Conservation (phyloP, 2,797 vertebrate genomes). For the Sebastes goodei region DNA sequence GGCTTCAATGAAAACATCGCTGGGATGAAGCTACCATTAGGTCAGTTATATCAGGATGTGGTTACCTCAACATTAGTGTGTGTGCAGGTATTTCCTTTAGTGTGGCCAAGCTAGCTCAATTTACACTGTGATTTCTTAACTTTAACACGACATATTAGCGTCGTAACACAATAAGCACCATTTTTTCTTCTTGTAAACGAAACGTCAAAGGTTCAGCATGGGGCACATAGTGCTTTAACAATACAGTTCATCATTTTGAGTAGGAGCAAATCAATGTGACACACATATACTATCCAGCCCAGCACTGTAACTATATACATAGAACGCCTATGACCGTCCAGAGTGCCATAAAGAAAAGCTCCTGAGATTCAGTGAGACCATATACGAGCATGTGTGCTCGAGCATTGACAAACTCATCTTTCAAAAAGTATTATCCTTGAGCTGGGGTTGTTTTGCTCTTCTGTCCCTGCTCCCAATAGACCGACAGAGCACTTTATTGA, state of each 20-base stretch:
- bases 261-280: background rate
- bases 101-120: background rate
- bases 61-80: background rate
- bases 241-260: constrained; percentile 3
- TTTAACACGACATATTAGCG: background rate
- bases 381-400: background rate
- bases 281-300: background rate
- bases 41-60: constrained; percentile 13
- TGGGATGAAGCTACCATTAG: constrained; percentile 8
- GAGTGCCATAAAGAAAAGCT: constrained; percentile 35
- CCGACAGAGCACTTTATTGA: background rate
- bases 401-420: background rate
- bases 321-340: constrained; percentile 19
- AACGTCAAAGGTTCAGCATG: background rate
- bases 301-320: background rate
- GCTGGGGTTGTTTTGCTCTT: background rate
- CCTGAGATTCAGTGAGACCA: background rate
- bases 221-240: background rate
- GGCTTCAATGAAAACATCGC: constrained; percentile 41
- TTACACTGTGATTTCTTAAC: background rate
- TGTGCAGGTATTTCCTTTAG: background rate
- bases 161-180: background rate
- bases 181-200: background rate
- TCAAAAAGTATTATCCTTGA: constrained; percentile 26
- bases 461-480: constrained; percentile 10